These are phyloP conservation scores for Melanostigma gelatinosum DNA, from an alignment of 2,113 vertebrate genomes.

Conservation along the genomic window DNA sequence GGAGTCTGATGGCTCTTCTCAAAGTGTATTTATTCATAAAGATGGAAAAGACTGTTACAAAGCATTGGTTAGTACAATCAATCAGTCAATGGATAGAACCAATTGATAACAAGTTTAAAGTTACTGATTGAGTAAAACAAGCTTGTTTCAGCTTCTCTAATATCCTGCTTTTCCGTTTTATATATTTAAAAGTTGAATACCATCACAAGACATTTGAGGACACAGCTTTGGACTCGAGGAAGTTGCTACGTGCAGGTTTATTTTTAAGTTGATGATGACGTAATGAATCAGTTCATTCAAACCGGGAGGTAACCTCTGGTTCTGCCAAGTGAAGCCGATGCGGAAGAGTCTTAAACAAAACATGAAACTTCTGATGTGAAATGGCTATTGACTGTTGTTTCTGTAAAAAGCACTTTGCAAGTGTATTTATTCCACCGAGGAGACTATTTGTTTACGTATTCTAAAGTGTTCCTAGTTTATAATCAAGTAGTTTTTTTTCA, in stretches of 20 bases:
- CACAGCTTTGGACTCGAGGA: not conserved
- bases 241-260: not conserved
- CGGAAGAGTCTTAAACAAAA: not conserved
- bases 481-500: not conserved
- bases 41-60: not conserved
- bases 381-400: not conserved
- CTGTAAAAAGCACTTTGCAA: not conserved
- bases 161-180: not conserved
- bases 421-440: not conserved
- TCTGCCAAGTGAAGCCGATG: too few relatives aligned
- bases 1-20: conserved; percentile 1
- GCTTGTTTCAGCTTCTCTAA: not conserved
- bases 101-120: not conserved
- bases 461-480: not conserved
- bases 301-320: not conserved
- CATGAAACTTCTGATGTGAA: not conserved
- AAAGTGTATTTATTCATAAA: not conserved
- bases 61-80: not conserved
- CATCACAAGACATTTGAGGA: not conserved
- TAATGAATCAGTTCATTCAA: not conserved
- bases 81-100: not conserved
- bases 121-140: not conserved
- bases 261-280: not conserved
- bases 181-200: not conserved
- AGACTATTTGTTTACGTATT: conserved; percentile 20